These are phyloP conservation scores for Amiota mariae DNA, from an alignment of 2,888 invertebrate species.

Conservation along the genomic window DNA sequence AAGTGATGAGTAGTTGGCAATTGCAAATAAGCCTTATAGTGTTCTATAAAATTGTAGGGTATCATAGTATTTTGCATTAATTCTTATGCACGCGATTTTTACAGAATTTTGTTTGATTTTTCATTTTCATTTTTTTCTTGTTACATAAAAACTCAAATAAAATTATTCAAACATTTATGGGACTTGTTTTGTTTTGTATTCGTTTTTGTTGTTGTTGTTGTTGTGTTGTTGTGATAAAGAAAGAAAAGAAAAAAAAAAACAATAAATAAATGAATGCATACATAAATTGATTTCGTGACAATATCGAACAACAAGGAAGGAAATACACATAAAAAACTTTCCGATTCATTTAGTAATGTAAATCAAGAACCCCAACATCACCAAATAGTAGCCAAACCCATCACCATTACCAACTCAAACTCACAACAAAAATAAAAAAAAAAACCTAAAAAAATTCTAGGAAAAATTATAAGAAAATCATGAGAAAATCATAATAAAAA, in stretches of 20 bases:
- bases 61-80: not conserved
- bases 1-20: no score
- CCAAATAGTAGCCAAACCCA: not conserved
- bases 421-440: not conserved
- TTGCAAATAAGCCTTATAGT: no score
- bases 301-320: no score
- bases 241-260: not conserved
- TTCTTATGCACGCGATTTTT: conserved; percentile 13
- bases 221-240: no score
- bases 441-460: not conserved
- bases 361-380: not conserved
- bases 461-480: not conserved
- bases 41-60: not conserved
- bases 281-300: no score
- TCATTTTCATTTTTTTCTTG: not conserved
- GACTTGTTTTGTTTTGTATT: no score
- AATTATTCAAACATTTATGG: conserved; percentile 24
- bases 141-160: conserved; percentile 13
- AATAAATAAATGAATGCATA: not conserved
- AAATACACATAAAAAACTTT: not conserved
- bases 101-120: no score
- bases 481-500: no score
- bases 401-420: no score
- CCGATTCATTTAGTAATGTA: not conserved
- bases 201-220: conserved; percentile 5